These are phyloP conservation scores for Esox lucius DNA, from an alignment of 2,797 vertebrate species.

Conservation along the genomic window DNA sequence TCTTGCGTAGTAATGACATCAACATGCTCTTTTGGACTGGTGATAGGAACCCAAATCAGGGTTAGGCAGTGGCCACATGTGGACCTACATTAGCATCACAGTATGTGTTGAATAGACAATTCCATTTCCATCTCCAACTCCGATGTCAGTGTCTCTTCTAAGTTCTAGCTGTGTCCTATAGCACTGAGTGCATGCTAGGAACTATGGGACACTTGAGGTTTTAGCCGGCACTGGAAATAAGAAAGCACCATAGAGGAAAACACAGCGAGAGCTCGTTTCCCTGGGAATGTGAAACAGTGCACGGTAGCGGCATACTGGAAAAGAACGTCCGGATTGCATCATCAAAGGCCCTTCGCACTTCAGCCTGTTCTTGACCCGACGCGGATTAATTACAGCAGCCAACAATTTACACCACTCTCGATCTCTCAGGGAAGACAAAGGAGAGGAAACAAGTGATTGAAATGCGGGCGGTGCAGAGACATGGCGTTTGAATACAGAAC, in stretches of 20 bases:
- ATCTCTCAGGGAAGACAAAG: slow-evolving; percentile 45
- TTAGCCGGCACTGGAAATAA: slow-evolving; percentile 68
- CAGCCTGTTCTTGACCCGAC: slow-evolving; percentile 70
- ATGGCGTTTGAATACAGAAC: slow-evolving; percentile 67
- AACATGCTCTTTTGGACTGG: slow-evolving; percentile 39
- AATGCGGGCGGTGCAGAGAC: slow-evolving; percentile 62
- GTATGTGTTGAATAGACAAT: slow-evolving; percentile 58
- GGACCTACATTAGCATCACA: slow-evolving; percentile 49
- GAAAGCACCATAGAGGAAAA: slow-evolving; percentile 63
- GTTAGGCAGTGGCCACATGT: slow-evolving; percentile 57
- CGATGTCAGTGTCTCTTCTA: slow-evolving; percentile 40
- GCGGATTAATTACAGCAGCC: slow-evolving; percentile 75
- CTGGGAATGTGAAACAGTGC: slow-evolving; percentile 65
- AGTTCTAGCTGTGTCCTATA: slow-evolving; percentile 41
- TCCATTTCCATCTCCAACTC: neutral
- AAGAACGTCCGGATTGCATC: slow-evolving; percentile 50
- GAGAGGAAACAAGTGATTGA: slow-evolving; percentile 68
- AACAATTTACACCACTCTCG: slow-evolving; percentile 71
- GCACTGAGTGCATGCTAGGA: slow-evolving; percentile 48
- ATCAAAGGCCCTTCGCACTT: slow-evolving; percentile 72
- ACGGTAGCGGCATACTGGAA: neutral
- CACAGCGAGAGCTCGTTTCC: slow-evolving; percentile 53
- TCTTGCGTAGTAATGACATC: neutral
- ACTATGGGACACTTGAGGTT: slow-evolving; percentile 60
- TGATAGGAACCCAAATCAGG: slow-evolving; percentile 21